phyloP scores from a whole-genome alignment of 2,113 vertebrate species.

The Pelobates fuscus region DNA sequence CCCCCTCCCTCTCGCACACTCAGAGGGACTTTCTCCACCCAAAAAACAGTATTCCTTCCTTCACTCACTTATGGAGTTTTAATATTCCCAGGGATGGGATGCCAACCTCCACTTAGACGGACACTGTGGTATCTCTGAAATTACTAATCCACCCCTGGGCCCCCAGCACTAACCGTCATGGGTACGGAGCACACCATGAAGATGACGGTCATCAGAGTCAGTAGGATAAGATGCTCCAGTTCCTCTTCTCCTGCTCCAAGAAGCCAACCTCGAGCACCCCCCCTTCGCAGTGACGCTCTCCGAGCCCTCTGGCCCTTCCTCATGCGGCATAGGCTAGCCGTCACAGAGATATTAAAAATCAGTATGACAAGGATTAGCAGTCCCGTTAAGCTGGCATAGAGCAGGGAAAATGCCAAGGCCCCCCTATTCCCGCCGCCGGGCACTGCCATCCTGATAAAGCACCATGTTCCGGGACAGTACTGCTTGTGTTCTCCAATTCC shows the following conservation, averaged over 20 bases:
- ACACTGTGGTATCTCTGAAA: not conserved
- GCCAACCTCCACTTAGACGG: not conserved
- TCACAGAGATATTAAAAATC: constrained; percentile 83
- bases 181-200: constrained; percentile 86
- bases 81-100: not conserved
- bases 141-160: not conserved
- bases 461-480: constrained; percentile 89
- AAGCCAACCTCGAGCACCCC: constrained; percentile 63
- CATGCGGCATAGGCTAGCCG: constrained; percentile 84
- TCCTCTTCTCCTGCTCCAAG: constrained; percentile 75
- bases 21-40: not conserved
- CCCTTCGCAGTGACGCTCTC: constrained; percentile 62
- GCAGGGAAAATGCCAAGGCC: constrained; percentile 77
- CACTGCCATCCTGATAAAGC: constrained; percentile 81
- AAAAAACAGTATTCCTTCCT: not conserved
- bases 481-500: constrained; percentile 80
- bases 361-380: constrained; percentile 77
- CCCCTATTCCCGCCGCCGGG: not conserved
- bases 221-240: constrained; percentile 79
- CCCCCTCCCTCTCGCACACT: not conserved
- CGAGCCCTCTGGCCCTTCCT: constrained; percentile 75
- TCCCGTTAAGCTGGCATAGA: constrained; percentile 78
- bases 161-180: constrained; percentile 76
- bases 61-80: too few species aligned
- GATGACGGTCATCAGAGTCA: constrained; percentile 81